Conservation (phyloP, 2,113 vertebrate genomes). For the Hystrix brachyura region DNA sequence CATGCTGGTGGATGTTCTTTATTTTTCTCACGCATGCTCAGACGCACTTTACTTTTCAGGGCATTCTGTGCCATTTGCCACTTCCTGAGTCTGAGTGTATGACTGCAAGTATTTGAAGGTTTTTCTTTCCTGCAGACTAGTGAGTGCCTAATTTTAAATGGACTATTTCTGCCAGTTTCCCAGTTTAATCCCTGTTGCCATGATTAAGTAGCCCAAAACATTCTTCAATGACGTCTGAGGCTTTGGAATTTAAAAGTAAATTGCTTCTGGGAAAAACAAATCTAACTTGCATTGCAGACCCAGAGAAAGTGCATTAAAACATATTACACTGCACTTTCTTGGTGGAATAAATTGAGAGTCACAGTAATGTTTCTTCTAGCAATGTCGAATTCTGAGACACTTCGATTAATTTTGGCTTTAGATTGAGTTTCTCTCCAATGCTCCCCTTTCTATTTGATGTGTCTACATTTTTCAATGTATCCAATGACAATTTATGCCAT, state of each 20-base stretch:
- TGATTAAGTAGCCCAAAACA: conserved; percentile 81
- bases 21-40: neutral
- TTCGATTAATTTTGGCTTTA: conserved; percentile 86
- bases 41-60: neutral
- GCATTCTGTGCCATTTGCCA: neutral
- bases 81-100: neutral
- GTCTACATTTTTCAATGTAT: conserved; percentile 84
- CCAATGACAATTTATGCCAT: conserved; percentile 82
- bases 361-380: conserved; percentile 79
- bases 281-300: conserved; percentile 82
- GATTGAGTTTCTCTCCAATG: conserved; percentile 83
- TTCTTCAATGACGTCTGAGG: conserved; percentile 82
- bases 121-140: conserved; percentile 11
- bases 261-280: conserved; percentile 87
- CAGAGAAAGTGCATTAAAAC: conserved; percentile 85
- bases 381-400: conserved; percentile 82
- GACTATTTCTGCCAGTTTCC: conserved; percentile 65
- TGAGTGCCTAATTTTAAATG: conserved; percentile 65
- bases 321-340: conserved; percentile 84
- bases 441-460: conserved; percentile 78
- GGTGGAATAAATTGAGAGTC: conserved; percentile 83
- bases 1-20: neutral
- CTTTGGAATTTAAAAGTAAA: conserved; percentile 85
- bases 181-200: conserved; percentile 76
- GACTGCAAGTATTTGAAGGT: neutral